phyloP scores from a whole-genome alignment of 2,888 invertebrate species.

The Aspidiotus destructor region DNA sequence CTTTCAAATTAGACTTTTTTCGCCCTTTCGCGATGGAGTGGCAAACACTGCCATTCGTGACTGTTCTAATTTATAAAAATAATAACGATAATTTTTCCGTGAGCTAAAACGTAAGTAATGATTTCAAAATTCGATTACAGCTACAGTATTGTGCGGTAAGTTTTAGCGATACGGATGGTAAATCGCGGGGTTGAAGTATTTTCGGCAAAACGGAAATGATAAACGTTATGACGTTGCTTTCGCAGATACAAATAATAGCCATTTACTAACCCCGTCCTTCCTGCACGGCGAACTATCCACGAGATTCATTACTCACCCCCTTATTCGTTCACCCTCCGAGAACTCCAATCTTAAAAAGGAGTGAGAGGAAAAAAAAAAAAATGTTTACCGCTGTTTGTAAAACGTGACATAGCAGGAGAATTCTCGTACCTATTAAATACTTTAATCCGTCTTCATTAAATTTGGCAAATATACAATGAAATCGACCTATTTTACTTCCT shows the following conservation, averaged over 20 bases:
- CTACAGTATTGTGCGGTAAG: too few species aligned
- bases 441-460: conserved; percentile 30
- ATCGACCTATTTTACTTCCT: conserved; percentile 27
- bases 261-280: conserved; percentile 12
- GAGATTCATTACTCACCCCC: conserved; percentile 24
- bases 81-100: too few species aligned
- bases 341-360: neutral
- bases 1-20: too few species aligned
- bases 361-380: conserved; percentile 12
- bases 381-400: conserved; percentile 5
- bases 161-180: too few species aligned
- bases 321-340: neutral
- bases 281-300: neutral
- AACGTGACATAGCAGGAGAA: conserved; percentile 21
- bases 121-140: too few species aligned
- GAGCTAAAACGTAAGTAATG: too few species aligned
- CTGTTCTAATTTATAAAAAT: too few species aligned
- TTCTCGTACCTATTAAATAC: conserved; percentile 23
- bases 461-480: conserved; percentile 24
- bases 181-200: neutral
- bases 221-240: conserved; percentile 29
- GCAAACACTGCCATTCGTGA: too few species aligned
- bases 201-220: conserved; percentile 25
- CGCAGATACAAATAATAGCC: conserved; percentile 29
- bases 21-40: too few species aligned